Evolutionary conservation across 2,797 vertebrate species (phyloP), one percentile per base, ranked within the genome.

Genomic region (Spinus olivaceus): DNA sequence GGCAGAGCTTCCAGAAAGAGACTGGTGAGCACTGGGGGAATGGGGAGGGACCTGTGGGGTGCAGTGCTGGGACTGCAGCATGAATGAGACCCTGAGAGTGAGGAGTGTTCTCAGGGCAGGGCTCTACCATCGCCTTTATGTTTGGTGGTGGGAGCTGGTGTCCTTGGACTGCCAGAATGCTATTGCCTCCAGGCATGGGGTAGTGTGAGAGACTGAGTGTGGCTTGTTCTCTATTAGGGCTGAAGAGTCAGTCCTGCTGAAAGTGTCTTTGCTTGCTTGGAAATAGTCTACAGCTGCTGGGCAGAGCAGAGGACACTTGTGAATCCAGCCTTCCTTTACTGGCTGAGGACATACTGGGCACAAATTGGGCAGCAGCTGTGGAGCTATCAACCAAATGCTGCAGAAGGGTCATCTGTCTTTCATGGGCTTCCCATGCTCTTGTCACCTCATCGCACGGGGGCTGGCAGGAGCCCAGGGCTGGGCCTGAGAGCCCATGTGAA

Each of bases 1-100:
- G 99, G 33, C 99, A 99, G 83, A 95, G 97, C 81, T 97, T 95
- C 12, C 98, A 99, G 84, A 99, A 98, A 4, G 98, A 98, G 86
- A 98, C 98, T 51, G 98, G 98, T 98, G 66, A 95, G 97, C 90
- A 9, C 41, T 39, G n/a, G 37, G 44, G 39, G 6, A 46, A 22
- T 8, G 32, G 7, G 24, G 42, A 33, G 10, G 44, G 33, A 46
- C 7, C 4, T 24, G 19, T 74, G 77, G 80, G 41, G 10, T 60
- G 41, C 9, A 7, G 37, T 42, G 27, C 23, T 71, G 49, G 19
- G 71, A n/a, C 32, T 76, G 33, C 41, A 57, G 23, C 30, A 80
- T 0, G 1, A 7, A 27, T 25, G 47, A 64, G 65, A 37, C 30
- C 13, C 6, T 56, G 47, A 28, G 41, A 49, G 46, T 54, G 18